Evolutionary conservation across 2,888 invertebrate genomes (phyloP).

Genomic region (Campoplex capitator): DNA sequence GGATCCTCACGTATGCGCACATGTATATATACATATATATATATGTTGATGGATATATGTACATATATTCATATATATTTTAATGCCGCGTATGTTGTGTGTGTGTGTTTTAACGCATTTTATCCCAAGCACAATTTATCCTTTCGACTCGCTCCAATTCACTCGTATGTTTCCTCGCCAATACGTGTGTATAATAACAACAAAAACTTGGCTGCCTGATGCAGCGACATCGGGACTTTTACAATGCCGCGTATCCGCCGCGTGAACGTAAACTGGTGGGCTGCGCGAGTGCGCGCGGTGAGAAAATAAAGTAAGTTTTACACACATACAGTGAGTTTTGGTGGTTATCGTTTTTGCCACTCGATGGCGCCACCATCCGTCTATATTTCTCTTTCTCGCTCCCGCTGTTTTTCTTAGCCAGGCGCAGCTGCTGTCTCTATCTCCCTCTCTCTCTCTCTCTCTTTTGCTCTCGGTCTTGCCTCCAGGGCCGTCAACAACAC

Average conservation of each 20-base stretch:
- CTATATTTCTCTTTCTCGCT: slow-evolving; percentile 19
- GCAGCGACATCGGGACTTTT: slow-evolving; percentile 51
- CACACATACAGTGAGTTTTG: slow-evolving; percentile 38
- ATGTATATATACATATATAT: slow-evolving; percentile 22
- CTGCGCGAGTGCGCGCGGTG: slow-evolving; percentile 61
- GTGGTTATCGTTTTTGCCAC: slow-evolving; percentile 44
- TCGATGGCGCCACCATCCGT: slow-evolving; percentile 25
- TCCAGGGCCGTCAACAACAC: slow-evolving; percentile 59
- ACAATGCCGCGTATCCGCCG: slow-evolving; percentile 63
- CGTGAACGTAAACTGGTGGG: slow-evolving; percentile 67
- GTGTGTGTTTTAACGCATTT: slow-evolving; percentile 7
- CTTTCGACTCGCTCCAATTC: slow-evolving; percentile 65
- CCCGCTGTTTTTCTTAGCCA: background rate
- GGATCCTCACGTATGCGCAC: slow-evolving; percentile 2
- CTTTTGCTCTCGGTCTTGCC: slow-evolving; percentile 29
- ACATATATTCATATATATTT: slow-evolving; percentile 25
- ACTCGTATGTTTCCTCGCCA: slow-evolving; percentile 57
- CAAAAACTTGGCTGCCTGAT: slow-evolving; percentile 42
- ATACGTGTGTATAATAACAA: slow-evolving; percentile 35
- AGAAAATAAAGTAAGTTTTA: slow-evolving; percentile 67
- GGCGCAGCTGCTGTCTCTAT: slow-evolving; percentile 9
- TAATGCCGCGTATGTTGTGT: slow-evolving; percentile 14
- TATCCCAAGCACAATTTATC: background rate
- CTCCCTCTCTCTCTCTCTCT: slow-evolving; percentile 12
- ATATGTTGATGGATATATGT: background rate